phyloP scores from a whole-genome alignment of 2,797 vertebrate species.

The Hydrocynus forskahlii region DNA sequence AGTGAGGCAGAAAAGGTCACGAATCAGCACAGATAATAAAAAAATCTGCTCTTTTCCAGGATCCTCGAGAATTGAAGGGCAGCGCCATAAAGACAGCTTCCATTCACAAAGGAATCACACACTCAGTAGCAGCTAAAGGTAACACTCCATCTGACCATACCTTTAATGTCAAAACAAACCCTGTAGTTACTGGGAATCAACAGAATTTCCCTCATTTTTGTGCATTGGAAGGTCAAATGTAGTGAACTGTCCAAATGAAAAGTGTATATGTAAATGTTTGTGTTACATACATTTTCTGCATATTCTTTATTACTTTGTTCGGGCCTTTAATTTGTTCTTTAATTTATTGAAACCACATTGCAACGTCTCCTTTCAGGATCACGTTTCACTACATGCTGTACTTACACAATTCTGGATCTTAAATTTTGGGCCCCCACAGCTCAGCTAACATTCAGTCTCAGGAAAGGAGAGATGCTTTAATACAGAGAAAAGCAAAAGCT shows the following conservation, averaged over 20 bases:
- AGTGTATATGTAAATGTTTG: too few species aligned
- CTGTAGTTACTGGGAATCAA: not conserved
- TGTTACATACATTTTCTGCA: too few species aligned
- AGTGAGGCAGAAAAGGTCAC: slow-evolving; percentile 40
- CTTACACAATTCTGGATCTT: too few species aligned
- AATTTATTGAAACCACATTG: too few species aligned
- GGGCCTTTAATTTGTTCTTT: too few species aligned
- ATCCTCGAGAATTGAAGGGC: not conserved
- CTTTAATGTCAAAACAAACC: not conserved
- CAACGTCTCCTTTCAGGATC: too few species aligned
- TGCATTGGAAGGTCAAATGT: not conserved
- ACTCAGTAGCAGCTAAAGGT: not conserved
- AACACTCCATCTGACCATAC: too few species aligned
- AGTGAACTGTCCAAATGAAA: not conserved
- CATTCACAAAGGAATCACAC: not conserved
- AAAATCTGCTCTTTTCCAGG: not conserved
- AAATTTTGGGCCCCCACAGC: not conserved
- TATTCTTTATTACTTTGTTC: too few species aligned
- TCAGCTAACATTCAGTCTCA: not conserved
- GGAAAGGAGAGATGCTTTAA: not conserved
- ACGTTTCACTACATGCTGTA: too few species aligned
- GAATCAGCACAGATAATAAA: slow-evolving; percentile 10
- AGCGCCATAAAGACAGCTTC: not conserved
- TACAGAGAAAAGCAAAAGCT: not conserved
- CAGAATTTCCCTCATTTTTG: not conserved